phyloP scores from a whole-genome alignment of 1,140 invertebrate species.

The Cataglyphis hispanica region DNA sequence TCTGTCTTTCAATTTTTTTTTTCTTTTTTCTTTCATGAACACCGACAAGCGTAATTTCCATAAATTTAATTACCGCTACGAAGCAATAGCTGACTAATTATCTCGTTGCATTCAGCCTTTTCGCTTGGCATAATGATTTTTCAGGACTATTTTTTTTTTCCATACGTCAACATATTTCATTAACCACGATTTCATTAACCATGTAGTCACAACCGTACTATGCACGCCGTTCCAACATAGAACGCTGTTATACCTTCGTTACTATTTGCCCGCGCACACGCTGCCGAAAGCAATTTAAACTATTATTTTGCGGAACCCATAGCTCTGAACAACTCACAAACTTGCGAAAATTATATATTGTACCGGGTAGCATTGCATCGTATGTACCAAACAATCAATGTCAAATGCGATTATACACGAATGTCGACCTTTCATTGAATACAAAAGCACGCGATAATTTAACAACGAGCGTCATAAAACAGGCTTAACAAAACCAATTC shows the following conservation, averaged over 20 bases:
- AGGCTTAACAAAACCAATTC: constrained; percentile 4
- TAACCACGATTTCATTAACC: constrained; percentile 53
- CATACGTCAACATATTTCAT: constrained; percentile 41
- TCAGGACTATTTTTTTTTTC: constrained; percentile 49
- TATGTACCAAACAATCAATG: constrained; percentile 41
- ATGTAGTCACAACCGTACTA: not conserved
- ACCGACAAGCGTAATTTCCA: constrained; percentile 35
- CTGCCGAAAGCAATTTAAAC: constrained; percentile 61
- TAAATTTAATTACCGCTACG: constrained; percentile 52
- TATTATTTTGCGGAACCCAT: constrained; percentile 45
- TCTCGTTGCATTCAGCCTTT: constrained; percentile 20
- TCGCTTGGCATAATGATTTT: constrained; percentile 18
- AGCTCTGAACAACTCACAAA: constrained; percentile 15
- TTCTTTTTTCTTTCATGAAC: constrained; percentile 17
- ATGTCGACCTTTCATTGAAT: constrained; percentile 1
- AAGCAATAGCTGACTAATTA: constrained; percentile 58
- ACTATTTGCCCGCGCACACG: constrained; percentile 28
- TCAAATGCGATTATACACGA: constrained; percentile 42
- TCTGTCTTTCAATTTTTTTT: not conserved
- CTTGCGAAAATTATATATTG: constrained; percentile 24
- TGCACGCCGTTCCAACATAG: not conserved
- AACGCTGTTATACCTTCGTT: constrained; percentile 54
- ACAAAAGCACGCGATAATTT: constrained; percentile 31
- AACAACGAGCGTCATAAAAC: not conserved
- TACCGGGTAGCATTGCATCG: not conserved